These are phyloP conservation scores for Pedicia rivosa DNA, from an alignment of 2,888 invertebrate genomes.

Conservation along the genomic window DNA sequence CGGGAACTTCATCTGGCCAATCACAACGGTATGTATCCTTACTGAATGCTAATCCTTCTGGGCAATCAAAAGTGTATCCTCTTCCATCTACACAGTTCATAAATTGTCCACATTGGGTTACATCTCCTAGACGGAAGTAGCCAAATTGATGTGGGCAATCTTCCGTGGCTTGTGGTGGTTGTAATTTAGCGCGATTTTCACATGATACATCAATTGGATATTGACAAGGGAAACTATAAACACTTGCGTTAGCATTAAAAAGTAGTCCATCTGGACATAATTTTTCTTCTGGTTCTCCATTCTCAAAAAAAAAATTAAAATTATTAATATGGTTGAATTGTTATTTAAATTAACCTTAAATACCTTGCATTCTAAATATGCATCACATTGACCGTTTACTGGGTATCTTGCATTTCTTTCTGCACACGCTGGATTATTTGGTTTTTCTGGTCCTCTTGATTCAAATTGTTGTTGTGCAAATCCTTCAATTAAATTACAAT, in stretches of 20 bases:
- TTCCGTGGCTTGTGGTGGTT: conserved; percentile 40
- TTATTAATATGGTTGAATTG: not conserved
- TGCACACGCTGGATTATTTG: conserved; percentile 31
- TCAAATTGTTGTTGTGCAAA: conserved; percentile 3
- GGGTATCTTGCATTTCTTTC: conserved; percentile 54
- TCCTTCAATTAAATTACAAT: not conserved
- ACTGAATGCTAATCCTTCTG: conserved; percentile 69
- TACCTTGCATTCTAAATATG: conserved; percentile 48
- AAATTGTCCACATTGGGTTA: conserved; percentile 56
- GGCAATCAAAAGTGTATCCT: conserved; percentile 57
- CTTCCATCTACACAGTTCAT: conserved; percentile 70
- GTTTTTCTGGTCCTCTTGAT: not conserved
- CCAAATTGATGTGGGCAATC: conserved; percentile 75
- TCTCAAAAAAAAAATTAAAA: conserved; percentile 16
- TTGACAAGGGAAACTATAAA: conserved; percentile 59
- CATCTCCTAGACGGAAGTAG: conserved; percentile 55
- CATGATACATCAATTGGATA: conserved; percentile 75
- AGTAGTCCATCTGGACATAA: conserved; percentile 68
- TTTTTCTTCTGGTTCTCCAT: conserved; percentile 60
- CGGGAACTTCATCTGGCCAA: conserved; percentile 71
- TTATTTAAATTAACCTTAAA: conserved; percentile 5
- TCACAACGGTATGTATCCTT: conserved; percentile 60
- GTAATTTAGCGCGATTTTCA: conserved; percentile 46
- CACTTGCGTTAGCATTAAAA: conserved; percentile 52
- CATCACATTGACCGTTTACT: conserved; percentile 53